Evolutionary conservation across 1,140 invertebrate genomes (phyloP).

Genomic region (Rhynchophorus ferrugineus): DNA sequence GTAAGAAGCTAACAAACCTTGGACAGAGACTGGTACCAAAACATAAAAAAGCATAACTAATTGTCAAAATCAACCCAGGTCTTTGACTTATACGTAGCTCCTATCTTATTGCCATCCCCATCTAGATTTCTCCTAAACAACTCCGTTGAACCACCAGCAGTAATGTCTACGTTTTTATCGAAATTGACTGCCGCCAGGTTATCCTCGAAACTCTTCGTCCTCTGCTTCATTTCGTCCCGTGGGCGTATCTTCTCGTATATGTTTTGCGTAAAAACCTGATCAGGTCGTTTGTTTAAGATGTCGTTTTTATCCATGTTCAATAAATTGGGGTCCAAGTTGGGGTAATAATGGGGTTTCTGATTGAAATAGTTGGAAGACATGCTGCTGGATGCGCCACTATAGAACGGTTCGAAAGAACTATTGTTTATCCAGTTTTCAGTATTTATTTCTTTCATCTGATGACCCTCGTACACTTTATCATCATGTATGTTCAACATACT

Average conservation of each 20-base stretch:
- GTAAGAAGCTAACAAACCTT: slow-evolving; percentile 22
- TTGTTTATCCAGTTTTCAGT: slow-evolving; percentile 20
- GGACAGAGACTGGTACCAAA: slow-evolving; percentile 16
- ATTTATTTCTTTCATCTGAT: slow-evolving; percentile 20
- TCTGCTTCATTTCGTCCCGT: slow-evolving; percentile 15
- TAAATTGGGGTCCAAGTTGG: slow-evolving; percentile 19
- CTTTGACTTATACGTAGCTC: slow-evolving; percentile 20
- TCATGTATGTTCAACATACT: slow-evolving; percentile 28
- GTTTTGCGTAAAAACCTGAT: slow-evolving; percentile 19
- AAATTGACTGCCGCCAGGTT: slow-evolving; percentile 10
- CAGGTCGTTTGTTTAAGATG: slow-evolving; percentile 18
- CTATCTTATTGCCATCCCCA: slow-evolving; percentile 1
- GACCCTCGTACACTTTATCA: slow-evolving; percentile 15
- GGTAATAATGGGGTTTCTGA: slow-evolving; percentile 18
- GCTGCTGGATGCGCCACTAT: slow-evolving; percentile 2
- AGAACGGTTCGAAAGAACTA: slow-evolving; percentile 10
- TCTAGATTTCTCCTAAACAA: slow-evolving; percentile 14
- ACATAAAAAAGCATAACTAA: slow-evolving; percentile 38
- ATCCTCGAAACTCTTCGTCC: slow-evolving; percentile 22
- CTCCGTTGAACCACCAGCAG: slow-evolving; percentile 18
- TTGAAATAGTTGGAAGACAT: slow-evolving; percentile 14
- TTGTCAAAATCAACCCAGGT: slow-evolving; percentile 32
- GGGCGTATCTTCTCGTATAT: slow-evolving; percentile 12
- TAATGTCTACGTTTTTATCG: slow-evolving; percentile 7
- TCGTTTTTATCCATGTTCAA: slow-evolving; percentile 10